Percentiles rank a stretch among this genome's conserved stretches.
Evolutionary conservation across 2,797 vertebrate genomes (phyloP).

Genomic region (Stomatorhinus walkeri): DNA sequence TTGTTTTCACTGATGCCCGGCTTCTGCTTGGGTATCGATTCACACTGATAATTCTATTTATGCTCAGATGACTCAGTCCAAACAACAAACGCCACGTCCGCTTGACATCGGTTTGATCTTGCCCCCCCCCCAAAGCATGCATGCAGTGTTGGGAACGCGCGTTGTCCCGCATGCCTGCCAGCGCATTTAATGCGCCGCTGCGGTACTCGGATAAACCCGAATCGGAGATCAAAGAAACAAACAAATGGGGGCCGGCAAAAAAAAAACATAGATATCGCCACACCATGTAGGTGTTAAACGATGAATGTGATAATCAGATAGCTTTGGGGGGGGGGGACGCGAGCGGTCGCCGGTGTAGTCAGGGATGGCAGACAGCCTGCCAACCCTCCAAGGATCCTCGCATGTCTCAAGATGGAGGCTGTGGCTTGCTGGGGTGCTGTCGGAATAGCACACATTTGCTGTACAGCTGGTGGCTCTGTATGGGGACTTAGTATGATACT

Average conservation of each 20-base stretch:
- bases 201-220: constrained; percentile 15
- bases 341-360: not conserved
- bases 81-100: constrained; percentile 74
- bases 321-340: constrained; percentile 38
- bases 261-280: constrained; percentile 43
- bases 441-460: constrained; percentile 89
- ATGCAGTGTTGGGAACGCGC: constrained; percentile 47
- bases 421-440: constrained; percentile 82
- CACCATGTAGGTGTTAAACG: constrained; percentile 45
- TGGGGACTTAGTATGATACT: constrained; percentile 92
- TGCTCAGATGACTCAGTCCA: constrained; percentile 73
- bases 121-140: constrained; percentile 45
- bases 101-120: constrained; percentile 61
- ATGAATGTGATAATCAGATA: constrained; percentile 55
- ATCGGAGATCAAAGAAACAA: constrained; percentile 34
- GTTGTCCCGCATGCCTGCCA: constrained; percentile 72
- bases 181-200: constrained; percentile 68
- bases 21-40: constrained; percentile 71
- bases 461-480: constrained; percentile 96
- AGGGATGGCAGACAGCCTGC: constrained; percentile 10
- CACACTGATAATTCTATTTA: constrained; percentile 98
- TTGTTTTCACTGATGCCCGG: constrained; percentile 83
- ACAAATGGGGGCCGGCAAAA: constrained; percentile 23
- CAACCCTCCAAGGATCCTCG: constrained; percentile 67
- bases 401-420: constrained; percentile 83